Conservation (phyloP, 2,797 vertebrate genomes). For the Pachyuromys duprasi region DNA sequence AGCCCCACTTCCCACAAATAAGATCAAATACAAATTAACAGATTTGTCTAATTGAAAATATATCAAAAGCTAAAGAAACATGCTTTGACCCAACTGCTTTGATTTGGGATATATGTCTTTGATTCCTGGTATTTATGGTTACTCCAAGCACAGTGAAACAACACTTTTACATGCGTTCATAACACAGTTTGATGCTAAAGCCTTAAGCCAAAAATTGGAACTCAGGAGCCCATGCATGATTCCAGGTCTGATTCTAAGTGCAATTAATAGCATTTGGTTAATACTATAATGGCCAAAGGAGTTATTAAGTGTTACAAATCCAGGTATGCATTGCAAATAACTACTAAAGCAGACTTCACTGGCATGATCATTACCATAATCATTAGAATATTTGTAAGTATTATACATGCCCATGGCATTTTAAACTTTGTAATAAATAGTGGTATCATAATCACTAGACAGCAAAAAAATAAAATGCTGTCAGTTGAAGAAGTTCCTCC, state of each 20-base stretch:
- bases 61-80: slow-evolving; percentile 81
- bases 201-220: slow-evolving; percentile 82
- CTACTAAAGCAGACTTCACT: slow-evolving; percentile 74
- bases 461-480: slow-evolving; percentile 64
- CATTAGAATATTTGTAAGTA: slow-evolving; percentile 70
- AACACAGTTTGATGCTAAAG: slow-evolving; percentile 80
- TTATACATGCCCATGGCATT: slow-evolving; percentile 80
- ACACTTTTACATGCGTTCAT: slow-evolving; percentile 71
- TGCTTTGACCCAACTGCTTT: slow-evolving; percentile 78
- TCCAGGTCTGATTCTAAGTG: slow-evolving; percentile 79
- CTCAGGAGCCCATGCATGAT: slow-evolving; percentile 85
- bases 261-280: slow-evolving; percentile 82
- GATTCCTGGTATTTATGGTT: slow-evolving; percentile 71
- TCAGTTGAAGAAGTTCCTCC: slow-evolving; percentile 54
- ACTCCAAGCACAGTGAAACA: slow-evolving; percentile 85
- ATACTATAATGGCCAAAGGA: slow-evolving; percentile 79
- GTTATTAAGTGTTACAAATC: slow-evolving; percentile 74
- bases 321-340: slow-evolving; percentile 76
- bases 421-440: slow-evolving; percentile 86
- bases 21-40: slow-evolving; percentile 70
- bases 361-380: slow-evolving; percentile 75
- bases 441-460: slow-evolving; percentile 66
- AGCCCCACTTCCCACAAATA: slow-evolving; percentile 67
- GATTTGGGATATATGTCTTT: slow-evolving; percentile 65
- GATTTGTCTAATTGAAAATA: slow-evolving; percentile 77